Evolutionary conservation across 2,797 vertebrate genomes (phyloP), one percentile per base, ranked within the genome.

Genomic region (Gallinago solitaria): DNA sequence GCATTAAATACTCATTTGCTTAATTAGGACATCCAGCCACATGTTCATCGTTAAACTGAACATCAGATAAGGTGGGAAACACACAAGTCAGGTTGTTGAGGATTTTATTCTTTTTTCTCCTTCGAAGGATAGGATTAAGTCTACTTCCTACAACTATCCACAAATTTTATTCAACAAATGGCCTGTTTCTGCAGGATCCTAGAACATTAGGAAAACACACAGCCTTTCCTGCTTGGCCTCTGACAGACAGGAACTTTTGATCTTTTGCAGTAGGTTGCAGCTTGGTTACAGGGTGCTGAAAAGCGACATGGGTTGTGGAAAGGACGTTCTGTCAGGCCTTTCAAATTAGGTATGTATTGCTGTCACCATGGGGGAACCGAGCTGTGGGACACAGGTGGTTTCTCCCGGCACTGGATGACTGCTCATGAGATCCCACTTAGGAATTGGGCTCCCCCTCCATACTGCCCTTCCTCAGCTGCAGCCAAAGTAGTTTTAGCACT

Each of bases 281-380:
- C 10, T 81, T 53, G 20, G 2, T 63, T 75, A 64, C 3, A 81
- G 19, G 8, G 14, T 77, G 18, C 10, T 86, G n/a, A 57, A 37
- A 83, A 69, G 13, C 6, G 4, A 18, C 20, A 3, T 7, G 5
- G 28, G 3, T 12, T 53, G 12, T 37, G 30, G 51, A 28, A 88
- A 57, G 33, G 24, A 20, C 47, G 23, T 50, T 75, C 30, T 43
- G 15, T 8, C 9, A 8, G 7, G 18, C 13, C 5, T 80, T 63
- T 32, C 2, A 3, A 68, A 23, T 47, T 18, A 64, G 32, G 32
- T 47, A 2, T 19, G 20, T 28, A 8, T 9, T 53, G 39, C 35
- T 27, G 21, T 25, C 68, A 27, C 21, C 8, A 6, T 1, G 5
- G 18, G 41, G 30, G 7, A 45, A 32, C 30, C 14, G 0, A 0